These are phyloP conservation scores for Leptura quadrifasciata DNA, from an alignment of 2,888 invertebrate genomes.

Conservation along the genomic window DNA sequence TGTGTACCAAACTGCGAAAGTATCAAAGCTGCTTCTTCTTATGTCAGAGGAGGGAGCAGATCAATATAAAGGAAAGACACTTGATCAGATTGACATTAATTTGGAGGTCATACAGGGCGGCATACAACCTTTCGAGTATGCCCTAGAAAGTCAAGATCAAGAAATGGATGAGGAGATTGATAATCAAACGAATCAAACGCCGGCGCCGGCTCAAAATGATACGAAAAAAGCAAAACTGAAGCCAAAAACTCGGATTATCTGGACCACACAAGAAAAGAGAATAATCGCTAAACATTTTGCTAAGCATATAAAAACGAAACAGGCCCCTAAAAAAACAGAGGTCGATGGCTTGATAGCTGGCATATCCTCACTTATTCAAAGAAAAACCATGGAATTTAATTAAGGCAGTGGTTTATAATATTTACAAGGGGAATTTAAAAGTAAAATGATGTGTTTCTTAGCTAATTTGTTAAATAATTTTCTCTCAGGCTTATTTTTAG, in stretches of 20 bases:
- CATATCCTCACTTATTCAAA: conserved; percentile 11
- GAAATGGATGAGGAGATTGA: neutral
- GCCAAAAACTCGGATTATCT: conserved; percentile 5
- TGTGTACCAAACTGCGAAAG: conserved; percentile 49
- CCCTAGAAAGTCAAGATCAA: conserved; percentile 15
- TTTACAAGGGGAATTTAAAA: conserved; percentile 23
- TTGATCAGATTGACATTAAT: conserved; percentile 54
- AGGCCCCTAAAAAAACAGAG: conserved; percentile 5
- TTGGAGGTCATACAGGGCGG: conserved; percentile 27
- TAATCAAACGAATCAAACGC: conserved; percentile 5
- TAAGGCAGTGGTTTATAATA: conserved; percentile 9
- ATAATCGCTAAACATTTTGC: conserved; percentile 30
- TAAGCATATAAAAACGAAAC: conserved; percentile 28
- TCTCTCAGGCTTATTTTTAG: too few species aligned
- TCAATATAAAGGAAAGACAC: conserved; percentile 50
- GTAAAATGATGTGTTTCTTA: conserved; percentile 11
- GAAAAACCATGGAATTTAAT: conserved; percentile 12
- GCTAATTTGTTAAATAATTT: neutral
- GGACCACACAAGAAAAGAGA: conserved; percentile 24
- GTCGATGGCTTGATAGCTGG: conserved; percentile 13
- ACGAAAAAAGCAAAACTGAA: conserved; percentile 16
- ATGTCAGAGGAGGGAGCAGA: conserved; percentile 51
- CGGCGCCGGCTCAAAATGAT: conserved; percentile 18
- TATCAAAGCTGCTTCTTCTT: conserved; percentile 52
- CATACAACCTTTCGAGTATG: conserved; percentile 31